Conservation (phyloP, 2,888 invertebrate species). For the Fabriciana adippe region DNA sequence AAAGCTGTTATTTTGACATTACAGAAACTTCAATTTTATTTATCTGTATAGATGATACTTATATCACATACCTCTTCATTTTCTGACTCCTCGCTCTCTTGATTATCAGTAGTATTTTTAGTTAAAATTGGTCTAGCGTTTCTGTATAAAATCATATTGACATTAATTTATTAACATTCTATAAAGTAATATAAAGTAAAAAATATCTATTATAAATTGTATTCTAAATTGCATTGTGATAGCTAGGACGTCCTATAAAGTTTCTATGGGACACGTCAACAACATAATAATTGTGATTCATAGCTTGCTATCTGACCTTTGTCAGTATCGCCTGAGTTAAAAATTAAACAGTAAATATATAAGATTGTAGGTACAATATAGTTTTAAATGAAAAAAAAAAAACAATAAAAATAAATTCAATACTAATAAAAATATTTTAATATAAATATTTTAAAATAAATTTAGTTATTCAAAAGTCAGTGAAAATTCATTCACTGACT, state of each 20-base stretch:
- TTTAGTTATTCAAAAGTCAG: neutral
- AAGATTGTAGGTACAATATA: too few relatives aligned
- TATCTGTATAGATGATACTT: too few relatives aligned
- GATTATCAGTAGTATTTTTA: conserved; percentile 21
- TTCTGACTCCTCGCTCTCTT: conserved; percentile 34
- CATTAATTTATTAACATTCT: neutral
- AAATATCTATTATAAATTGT: too few relatives aligned
- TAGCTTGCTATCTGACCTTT: neutral
- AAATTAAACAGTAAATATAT: too few relatives aligned
- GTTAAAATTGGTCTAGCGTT: conserved; percentile 9
- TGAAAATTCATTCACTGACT: too few relatives aligned
- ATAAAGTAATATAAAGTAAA: too few relatives aligned
- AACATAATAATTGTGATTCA: conserved; percentile 3
- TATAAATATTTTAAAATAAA: too few relatives aligned
- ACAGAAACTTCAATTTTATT: too few relatives aligned
- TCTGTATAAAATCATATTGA: conserved; percentile 14
- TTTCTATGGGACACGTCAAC: neutral
- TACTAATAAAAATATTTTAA: too few relatives aligned
- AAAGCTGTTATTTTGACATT: too few relatives aligned
- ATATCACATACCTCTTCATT: conserved; percentile 29
- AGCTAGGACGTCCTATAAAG: neutral
- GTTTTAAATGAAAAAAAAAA: neutral
- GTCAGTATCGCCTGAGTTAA: too few relatives aligned
- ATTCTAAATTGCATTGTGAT: neutral
- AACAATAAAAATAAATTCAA: neutral